phyloP scores from a whole-genome alignment of 2,113 vertebrate species.

The Gasterosteus aculeatus region DNA sequence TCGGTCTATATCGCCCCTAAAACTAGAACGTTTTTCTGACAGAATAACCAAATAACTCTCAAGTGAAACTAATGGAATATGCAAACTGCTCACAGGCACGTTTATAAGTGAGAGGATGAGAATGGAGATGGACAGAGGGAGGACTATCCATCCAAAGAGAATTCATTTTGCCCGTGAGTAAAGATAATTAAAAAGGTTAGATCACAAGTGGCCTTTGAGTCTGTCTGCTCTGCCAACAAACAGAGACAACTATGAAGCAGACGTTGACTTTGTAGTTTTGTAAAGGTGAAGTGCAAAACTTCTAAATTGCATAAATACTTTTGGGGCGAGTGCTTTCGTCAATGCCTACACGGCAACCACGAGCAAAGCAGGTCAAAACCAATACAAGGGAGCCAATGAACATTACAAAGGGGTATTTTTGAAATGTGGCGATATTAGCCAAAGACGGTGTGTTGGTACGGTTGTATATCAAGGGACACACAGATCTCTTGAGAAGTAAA shows the following conservation, averaged over 20 bases:
- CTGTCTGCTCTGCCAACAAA: slow-evolving; percentile 46
- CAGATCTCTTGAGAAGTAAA: not conserved
- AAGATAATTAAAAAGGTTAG: slow-evolving; percentile 68
- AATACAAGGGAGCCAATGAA: not conserved
- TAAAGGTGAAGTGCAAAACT: slow-evolving; percentile 45
- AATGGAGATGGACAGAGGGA: slow-evolving; percentile 7
- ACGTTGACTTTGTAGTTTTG: slow-evolving; percentile 58
- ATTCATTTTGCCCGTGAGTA: slow-evolving; percentile 41
- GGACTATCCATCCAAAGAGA: slow-evolving; percentile 49
- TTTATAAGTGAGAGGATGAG: not conserved
- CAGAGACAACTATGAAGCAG: slow-evolving; percentile 69
- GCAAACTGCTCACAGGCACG: slow-evolving; percentile 4
- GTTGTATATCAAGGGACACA: not conserved
- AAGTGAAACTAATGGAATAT: slow-evolving; percentile 17
- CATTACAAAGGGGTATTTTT: not conserved
- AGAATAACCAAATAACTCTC: slow-evolving; percentile 16
- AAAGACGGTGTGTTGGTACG: not conserved
- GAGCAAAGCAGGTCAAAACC: not conserved
- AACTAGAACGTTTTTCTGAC: not conserved
- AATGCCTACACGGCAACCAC: slow-evolving; percentile 16
- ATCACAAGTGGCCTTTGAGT: slow-evolving; percentile 48
- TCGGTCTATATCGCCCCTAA: not conserved
- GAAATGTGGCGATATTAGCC: not conserved
- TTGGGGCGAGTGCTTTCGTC: not conserved
- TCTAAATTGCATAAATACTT: not conserved